A percentile compares a stretch with the other conserved stretches of the same genome.
These are phyloP conservation scores for Labeo rohita DNA, from an alignment of 2,113 vertebrate species.

Conservation along the genomic window DNA sequence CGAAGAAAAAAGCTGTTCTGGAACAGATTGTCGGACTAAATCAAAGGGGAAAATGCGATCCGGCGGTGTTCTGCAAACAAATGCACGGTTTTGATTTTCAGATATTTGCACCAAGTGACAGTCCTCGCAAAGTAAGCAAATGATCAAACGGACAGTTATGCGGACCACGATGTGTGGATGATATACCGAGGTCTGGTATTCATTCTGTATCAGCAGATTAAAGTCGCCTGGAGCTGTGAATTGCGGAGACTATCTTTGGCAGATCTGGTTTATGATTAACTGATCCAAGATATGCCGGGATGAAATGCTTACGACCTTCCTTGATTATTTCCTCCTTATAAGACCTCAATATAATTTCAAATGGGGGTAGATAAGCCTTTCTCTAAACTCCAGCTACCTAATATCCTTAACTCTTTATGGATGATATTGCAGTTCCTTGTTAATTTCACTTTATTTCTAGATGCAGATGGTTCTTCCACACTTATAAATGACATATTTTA, in stretches of 20 bases:
- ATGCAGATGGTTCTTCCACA: constrained; percentile 6
- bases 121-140: constrained; percentile 34
- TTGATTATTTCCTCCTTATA: constrained; percentile 20
- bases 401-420: background rate
- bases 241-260: constrained; percentile 33
- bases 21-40: constrained; percentile 38
- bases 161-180: constrained; percentile 12
- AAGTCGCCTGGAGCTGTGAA: constrained; percentile 28
- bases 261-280: constrained; percentile 34
- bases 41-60: constrained; percentile 29
- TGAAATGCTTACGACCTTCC: background rate
- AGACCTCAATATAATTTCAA: background rate
- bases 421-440: constrained; percentile 38
- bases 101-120: constrained; percentile 41
- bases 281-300: background rate
- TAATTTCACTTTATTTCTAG: constrained; percentile 34
- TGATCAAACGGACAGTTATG: constrained; percentile 31
- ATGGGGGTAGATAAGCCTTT: background rate
- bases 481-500: constrained; percentile 44
- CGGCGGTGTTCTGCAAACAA: constrained; percentile 33
- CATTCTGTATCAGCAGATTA: constrained; percentile 43
- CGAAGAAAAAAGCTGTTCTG: constrained; percentile 12
- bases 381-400: background rate
- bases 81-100: constrained; percentile 19
- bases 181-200: constrained; percentile 47